These are phyloP conservation scores for Marmota monax DNA, from an alignment of 2,113 vertebrate species.

Conservation along the genomic window DNA sequence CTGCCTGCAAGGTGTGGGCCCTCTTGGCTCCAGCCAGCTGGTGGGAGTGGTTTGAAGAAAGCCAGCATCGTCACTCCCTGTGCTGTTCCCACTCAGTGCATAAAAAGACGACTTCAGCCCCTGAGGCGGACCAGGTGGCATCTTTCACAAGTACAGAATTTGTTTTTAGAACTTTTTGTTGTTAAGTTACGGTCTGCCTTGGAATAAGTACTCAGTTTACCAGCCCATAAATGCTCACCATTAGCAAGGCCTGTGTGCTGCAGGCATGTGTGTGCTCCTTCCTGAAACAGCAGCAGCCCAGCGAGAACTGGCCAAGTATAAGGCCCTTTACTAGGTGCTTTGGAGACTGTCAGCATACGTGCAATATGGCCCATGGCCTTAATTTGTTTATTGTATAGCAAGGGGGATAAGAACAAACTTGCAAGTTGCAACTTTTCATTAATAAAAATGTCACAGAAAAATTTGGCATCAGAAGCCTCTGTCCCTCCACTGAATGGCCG, in stretches of 20 bases:
- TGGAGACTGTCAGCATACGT: background rate
- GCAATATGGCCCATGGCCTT: background rate
- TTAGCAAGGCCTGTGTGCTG: background rate
- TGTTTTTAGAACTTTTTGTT: slow-evolving; percentile 82
- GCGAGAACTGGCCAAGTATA: background rate
- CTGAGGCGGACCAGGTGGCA: slow-evolving; percentile 79
- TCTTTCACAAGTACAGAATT: slow-evolving; percentile 81
- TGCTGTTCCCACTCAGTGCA: slow-evolving; percentile 66
- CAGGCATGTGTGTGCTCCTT: background rate
- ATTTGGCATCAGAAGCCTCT: background rate
- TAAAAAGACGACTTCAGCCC: slow-evolving; percentile 73
- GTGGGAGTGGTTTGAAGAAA: slow-evolving; percentile 70
- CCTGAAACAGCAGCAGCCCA: background rate
- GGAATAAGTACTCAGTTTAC: slow-evolving; percentile 65
- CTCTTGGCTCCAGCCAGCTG: slow-evolving; percentile 45
- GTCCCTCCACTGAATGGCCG: background rate
- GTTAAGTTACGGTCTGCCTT: slow-evolving; percentile 72
- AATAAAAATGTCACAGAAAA: background rate
- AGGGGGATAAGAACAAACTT: background rate
- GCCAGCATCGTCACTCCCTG: slow-evolving; percentile 47
- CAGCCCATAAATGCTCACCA: slow-evolving; percentile 7
- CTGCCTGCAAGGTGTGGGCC: slow-evolving; percentile 56
- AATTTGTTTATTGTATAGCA: background rate
- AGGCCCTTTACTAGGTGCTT: background rate
- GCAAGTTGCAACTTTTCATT: background rate